Percentiles rank a stretch among this genome's conserved stretches.
Conservation (phyloP, 2,888 invertebrate genomes). For the Tetranychus piercei region DNA sequence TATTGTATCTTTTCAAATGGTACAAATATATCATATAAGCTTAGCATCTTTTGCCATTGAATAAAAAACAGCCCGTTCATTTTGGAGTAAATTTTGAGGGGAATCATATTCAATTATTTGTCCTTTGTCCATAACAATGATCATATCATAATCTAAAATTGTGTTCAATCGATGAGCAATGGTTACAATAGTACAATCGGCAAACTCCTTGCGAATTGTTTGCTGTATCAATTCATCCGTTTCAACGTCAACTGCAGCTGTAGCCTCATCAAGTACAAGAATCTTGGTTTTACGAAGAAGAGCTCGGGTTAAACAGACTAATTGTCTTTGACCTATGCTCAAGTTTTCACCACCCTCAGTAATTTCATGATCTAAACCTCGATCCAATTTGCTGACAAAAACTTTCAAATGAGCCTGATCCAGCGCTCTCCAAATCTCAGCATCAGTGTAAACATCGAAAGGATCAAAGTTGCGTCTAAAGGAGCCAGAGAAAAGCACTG, state of each 20-base stretch:
- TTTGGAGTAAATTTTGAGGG: conserved; percentile 23
- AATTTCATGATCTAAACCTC: conserved; percentile 50
- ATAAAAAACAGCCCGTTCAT: conserved; percentile 24
- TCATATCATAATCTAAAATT: conserved; percentile 36
- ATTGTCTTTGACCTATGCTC: conserved; percentile 72
- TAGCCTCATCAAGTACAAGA: conserved; percentile 32
- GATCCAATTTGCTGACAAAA: conserved; percentile 43
- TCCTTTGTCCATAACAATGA: conserved; percentile 43
- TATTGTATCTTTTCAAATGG: too few species aligned
- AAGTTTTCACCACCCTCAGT: conserved; percentile 58
- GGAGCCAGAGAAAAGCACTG: conserved; percentile 61
- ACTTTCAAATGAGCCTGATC: conserved; percentile 61
- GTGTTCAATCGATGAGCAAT: conserved; percentile 40
- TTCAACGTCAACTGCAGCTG: conserved; percentile 32
- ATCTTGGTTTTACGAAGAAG: conserved; percentile 63
- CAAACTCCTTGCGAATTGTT: conserved; percentile 33
- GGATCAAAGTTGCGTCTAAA: conserved; percentile 73
- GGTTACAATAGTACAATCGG: conserved; percentile 33
- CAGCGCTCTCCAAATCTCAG: conserved; percentile 60
- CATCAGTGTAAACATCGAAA: conserved; percentile 57
- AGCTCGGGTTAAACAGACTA: conserved; percentile 72
- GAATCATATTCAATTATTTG: conserved; percentile 25
- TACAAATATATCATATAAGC: neutral
- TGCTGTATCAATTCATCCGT: conserved; percentile 35
- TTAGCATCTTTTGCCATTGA: conserved; percentile 26